A percentile compares a stretch with the other conserved stretches of the same genome.
phyloP scores from a whole-genome alignment of 2,888 invertebrate species.

The Camponotus fellah region DNA sequence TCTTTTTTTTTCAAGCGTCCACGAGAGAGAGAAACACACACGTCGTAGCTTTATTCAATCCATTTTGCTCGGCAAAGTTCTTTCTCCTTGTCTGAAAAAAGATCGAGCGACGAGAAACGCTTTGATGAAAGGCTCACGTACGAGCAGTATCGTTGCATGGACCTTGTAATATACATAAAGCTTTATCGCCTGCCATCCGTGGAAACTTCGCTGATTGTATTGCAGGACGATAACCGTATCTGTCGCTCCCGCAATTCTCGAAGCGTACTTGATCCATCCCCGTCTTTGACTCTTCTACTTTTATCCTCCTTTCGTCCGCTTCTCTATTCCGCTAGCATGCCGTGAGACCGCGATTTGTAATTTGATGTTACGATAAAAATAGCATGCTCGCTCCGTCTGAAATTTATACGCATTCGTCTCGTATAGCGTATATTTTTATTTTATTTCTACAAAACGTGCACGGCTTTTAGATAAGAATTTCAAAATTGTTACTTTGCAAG shows the following conservation, averaged over 20 bases:
- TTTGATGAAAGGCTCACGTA: constrained; percentile 77
- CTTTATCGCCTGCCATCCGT: constrained; percentile 74
- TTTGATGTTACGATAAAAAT: constrained; percentile 51
- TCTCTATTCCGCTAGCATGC: constrained; percentile 41
- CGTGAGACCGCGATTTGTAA: constrained; percentile 48
- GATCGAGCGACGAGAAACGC: constrained; percentile 56
- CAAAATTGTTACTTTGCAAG: not conserved
- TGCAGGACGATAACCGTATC: constrained; percentile 72
- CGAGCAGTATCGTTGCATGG: constrained; percentile 73
- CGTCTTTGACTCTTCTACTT: constrained; percentile 51
- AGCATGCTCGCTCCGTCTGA: constrained; percentile 12
- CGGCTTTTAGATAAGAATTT: not conserved
- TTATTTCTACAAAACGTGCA: constrained; percentile 9
- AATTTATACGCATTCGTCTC: constrained; percentile 32
- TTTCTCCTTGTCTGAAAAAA: constrained; percentile 38
- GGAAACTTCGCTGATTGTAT: constrained; percentile 78
- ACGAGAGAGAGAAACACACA: constrained; percentile 55
- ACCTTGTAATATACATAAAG: constrained; percentile 76
- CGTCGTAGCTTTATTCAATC: constrained; percentile 45
- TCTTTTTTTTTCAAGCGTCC: not conserved
- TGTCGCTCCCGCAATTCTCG: constrained; percentile 69
- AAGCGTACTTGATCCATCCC: constrained; percentile 70
- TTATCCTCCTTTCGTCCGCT: constrained; percentile 35
- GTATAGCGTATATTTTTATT: not conserved
- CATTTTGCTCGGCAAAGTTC: constrained; percentile 35